Conservation (phyloP, 1,140 invertebrate species). For the Micrasema longulum region DNA sequence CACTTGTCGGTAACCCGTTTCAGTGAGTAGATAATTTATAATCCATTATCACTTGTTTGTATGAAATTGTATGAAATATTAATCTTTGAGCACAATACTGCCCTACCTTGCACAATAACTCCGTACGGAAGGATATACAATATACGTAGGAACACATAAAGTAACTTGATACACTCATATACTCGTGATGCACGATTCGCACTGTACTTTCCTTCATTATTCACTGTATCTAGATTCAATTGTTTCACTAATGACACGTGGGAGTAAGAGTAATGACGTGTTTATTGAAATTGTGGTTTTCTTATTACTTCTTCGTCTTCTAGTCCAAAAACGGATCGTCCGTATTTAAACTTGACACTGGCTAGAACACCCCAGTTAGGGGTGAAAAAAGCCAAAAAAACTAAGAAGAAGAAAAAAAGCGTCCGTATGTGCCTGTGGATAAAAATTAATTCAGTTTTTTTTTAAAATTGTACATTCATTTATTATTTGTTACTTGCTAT, state of each 20-base stretch:
- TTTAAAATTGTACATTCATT: too few relatives aligned
- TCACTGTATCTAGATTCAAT: slow-evolving; percentile 33
- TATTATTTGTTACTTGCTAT: too few relatives aligned
- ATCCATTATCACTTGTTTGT: slow-evolving; percentile 54
- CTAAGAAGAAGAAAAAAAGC: too few relatives aligned
- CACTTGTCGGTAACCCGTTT: slow-evolving; percentile 34
- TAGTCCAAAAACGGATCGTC: too few relatives aligned
- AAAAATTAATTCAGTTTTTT: too few relatives aligned
- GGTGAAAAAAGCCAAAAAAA: too few relatives aligned
- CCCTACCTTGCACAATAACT: slow-evolving; percentile 1
- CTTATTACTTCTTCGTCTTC: too few relatives aligned
- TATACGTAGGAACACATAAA: too few relatives aligned
- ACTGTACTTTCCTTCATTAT: slow-evolving; percentile 30
- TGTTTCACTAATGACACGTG: slow-evolving; percentile 29
- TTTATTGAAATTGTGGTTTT: slow-evolving; percentile 10
- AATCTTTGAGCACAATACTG: slow-evolving; percentile 49
- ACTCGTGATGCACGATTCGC: slow-evolving; percentile 42
- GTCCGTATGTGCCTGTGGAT: too few relatives aligned
- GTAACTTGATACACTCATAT: slow-evolving; percentile 26
- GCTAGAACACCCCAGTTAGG: too few relatives aligned
- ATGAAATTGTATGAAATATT: slow-evolving; percentile 51
- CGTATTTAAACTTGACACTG: too few relatives aligned
- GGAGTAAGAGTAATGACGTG: slow-evolving; percentile 32
- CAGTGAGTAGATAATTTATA: slow-evolving; percentile 50
- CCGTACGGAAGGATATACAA: slow-evolving; percentile 18